Base-by-base conservation (phyloP, 2,113 vertebrate species). In the Physeter macrocephalus region DNA sequence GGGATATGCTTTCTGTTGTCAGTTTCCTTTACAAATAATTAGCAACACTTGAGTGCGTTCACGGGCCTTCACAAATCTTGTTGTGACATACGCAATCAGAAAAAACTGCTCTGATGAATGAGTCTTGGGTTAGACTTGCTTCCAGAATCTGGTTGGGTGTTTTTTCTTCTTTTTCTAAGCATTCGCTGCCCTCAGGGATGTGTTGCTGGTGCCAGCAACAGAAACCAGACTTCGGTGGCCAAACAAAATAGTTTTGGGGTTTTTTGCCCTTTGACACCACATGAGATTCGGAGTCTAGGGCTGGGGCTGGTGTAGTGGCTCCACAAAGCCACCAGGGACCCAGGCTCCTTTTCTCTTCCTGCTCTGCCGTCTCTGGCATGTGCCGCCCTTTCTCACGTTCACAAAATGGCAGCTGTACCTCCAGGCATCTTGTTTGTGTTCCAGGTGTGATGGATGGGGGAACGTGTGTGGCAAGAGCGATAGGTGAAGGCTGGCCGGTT, bases 31-130 rank as follows among this genome's bases (percentile, higher is more conserved):
- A 95, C 96, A 18, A 62, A 31, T 83, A 52, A 92, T 96, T 81
- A 84, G 52, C 64, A 90, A 52, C 94, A 36, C 85, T 34, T 1
- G 62, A 78, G 69, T 20, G 64, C 67, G 31, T 8, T 36, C 69
- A 7, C 11, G 85, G 97, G 93, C 95, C 97, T 96, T 89, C 92
- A 29, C 46, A 69, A 34, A 41, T 96, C 97, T 96, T 88, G 52
- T 93, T 96, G 59, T 88, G 94, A 90, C 88, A 23, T 67, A 23
- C 64, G 97, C 96, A 67, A 84, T 97, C 93, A 93, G 84, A 75
- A 95, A 86, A 67, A 67, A 1, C 54, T 0, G 6, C 78, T 69
- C 52, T 27, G 54, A 66, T 25, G 93, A 39, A 49, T 8, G 41
- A 23, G 75, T 14, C 39, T 43, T 7, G 43, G 54, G 82, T 23